phyloP scores from a whole-genome alignment of 2,797 vertebrate genomes.

The Tolypeutes matacus region DNA sequence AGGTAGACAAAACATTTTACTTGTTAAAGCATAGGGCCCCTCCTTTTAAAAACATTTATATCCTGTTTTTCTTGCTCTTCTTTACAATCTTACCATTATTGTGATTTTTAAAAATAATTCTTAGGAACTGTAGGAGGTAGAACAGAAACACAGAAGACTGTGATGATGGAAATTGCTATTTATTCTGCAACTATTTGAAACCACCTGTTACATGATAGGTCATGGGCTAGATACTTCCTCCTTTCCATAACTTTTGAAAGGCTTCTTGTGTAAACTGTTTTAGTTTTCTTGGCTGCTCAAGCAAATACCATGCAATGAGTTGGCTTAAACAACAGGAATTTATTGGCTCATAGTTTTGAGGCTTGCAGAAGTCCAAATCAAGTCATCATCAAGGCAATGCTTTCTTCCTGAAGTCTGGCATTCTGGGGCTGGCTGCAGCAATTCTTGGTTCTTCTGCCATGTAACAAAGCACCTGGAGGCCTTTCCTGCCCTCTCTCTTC shows the following conservation, averaged over 20 bases:
- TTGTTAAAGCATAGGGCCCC: constrained; percentile 31
- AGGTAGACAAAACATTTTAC: constrained; percentile 62
- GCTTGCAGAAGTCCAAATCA: no score
- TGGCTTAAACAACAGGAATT: no score
- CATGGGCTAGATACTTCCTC: constrained; percentile 43
- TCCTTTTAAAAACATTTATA: constrained; percentile 68
- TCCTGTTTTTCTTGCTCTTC: constrained; percentile 65
- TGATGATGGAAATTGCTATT: constrained; percentile 68
- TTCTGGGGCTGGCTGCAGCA: no score
- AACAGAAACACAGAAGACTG: constrained; percentile 58
- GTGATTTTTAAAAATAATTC: constrained; percentile 65
- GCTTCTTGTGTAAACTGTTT: constrained; percentile 53
- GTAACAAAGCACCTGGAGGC: no score
- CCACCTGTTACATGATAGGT: constrained; percentile 56
- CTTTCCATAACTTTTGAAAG: constrained; percentile 58
- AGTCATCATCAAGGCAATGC: no score
- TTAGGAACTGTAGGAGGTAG: background rate
- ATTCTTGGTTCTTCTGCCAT: no score
- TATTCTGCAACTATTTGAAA: constrained; percentile 76
- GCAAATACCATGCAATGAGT: no score
- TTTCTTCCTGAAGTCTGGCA: no score
- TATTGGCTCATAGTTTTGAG: no score
- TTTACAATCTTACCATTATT: constrained; percentile 53
- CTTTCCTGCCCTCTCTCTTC: no score
- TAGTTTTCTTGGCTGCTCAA: no score